Evolutionary conservation across 2,888 invertebrate genomes (phyloP).

Genomic region (Junonia oenone): DNA sequence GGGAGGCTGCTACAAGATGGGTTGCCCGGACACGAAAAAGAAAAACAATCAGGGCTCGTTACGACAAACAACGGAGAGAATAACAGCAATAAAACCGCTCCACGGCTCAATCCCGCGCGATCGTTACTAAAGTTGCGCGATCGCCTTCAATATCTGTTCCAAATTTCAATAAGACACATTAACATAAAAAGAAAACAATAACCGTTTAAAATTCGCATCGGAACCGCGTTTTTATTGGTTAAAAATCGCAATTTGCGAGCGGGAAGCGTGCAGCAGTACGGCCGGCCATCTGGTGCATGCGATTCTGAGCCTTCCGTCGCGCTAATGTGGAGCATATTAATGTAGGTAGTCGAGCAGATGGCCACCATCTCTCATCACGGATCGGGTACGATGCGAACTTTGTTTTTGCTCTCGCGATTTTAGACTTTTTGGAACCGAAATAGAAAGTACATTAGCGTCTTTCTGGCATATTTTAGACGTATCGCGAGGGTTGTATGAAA

Average conservation of each 20-base stretch:
- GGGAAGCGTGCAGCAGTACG: constrained; percentile 35
- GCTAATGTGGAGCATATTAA: constrained; percentile 29
- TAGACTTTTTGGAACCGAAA: constrained; percentile 28
- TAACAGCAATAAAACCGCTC: constrained; percentile 60
- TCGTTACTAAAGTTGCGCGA: constrained; percentile 58
- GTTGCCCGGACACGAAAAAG: constrained; percentile 38
- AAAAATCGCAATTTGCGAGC: constrained; percentile 68
- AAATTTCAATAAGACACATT: constrained; percentile 71
- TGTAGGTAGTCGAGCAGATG: constrained; percentile 24
- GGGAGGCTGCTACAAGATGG: constrained; percentile 30
- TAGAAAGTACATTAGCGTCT: constrained; percentile 34
- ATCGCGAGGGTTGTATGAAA: constrained; percentile 38
- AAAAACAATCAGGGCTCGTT: constrained; percentile 55
- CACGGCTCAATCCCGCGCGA: constrained; percentile 61
- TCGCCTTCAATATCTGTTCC: constrained; percentile 52
- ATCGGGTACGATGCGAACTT: constrained; percentile 10
- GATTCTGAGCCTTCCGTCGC: constrained; percentile 25
- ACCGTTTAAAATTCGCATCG: constrained; percentile 73
- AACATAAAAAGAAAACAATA: constrained; percentile 78
- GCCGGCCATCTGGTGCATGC: constrained; percentile 22
- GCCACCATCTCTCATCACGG: constrained; percentile 21
- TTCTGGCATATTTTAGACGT: constrained; percentile 29
- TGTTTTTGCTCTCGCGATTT: constrained; percentile 25
- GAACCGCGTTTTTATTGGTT: constrained; percentile 66
- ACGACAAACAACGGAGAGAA: constrained; percentile 53